These are phyloP conservation scores for Sarcophaga caerulescens DNA, from an alignment of 2,888 invertebrate genomes.

Conservation along the genomic window DNA sequence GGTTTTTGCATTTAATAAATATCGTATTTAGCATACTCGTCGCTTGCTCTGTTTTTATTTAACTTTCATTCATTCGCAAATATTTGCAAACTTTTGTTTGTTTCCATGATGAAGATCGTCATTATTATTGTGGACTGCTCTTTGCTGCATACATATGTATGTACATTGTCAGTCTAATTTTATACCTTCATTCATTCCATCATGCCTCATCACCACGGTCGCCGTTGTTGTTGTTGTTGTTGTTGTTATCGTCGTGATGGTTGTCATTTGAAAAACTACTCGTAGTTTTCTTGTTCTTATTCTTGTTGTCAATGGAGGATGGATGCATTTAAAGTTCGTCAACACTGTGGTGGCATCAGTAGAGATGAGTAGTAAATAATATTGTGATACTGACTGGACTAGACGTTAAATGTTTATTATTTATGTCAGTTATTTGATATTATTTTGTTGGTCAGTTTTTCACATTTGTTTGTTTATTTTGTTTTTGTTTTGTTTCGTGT, in stretches of 20 bases:
- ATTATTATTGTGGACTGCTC: background rate
- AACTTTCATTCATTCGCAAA: conserved; percentile 54
- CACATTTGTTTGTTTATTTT: conserved; percentile 12
- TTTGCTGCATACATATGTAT: background rate
- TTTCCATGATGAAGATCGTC: conserved; percentile 17
- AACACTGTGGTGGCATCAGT: conserved; percentile 20
- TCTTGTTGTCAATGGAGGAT: background rate
- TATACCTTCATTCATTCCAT: conserved; percentile 1
- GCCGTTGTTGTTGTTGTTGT: background rate
- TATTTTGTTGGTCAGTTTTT: background rate
- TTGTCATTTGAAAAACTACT: background rate
- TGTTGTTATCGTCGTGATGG: background rate
- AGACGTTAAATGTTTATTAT: background rate
- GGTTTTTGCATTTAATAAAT: conserved; percentile 34
- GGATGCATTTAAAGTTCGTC: conserved; percentile 50
- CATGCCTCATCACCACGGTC: conserved; percentile 3
- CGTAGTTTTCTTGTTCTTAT: conserved; percentile 3
- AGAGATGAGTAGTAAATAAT: background rate
- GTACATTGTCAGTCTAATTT: background rate
- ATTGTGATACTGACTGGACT: background rate
- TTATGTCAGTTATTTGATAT: conserved; percentile 19
- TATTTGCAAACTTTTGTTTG: conserved; percentile 43
- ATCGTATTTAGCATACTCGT: background rate
- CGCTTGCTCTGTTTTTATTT: conserved; percentile 26
- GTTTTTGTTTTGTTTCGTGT: conserved; percentile 7